Percentiles rank a stretch among this genome's conserved stretches.
phyloP scores from a whole-genome alignment of 2,797 vertebrate species.

The Centropyge bicolor region DNA sequence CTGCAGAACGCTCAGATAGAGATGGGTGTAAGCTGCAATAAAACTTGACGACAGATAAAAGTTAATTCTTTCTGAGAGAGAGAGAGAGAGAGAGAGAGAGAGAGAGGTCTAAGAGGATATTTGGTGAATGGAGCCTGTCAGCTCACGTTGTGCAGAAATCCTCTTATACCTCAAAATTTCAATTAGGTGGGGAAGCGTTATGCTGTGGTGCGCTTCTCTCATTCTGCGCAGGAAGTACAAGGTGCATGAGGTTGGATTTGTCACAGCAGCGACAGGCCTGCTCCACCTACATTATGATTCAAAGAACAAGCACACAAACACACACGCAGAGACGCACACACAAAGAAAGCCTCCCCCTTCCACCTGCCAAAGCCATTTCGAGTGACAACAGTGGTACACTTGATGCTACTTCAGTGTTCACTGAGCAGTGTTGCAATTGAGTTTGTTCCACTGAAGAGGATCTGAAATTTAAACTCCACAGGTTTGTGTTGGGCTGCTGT shows the following conservation, averaged over 20 bases:
- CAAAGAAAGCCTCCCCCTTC: slow-evolving; percentile 37
- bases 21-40: slow-evolving; percentile 69
- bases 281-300: slow-evolving; percentile 76
- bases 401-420: slow-evolving; percentile 81
- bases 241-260: slow-evolving; percentile 77
- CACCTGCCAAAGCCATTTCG: slow-evolving; percentile 73
- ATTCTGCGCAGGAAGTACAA: slow-evolving; percentile 72
- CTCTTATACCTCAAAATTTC: slow-evolving; percentile 87
- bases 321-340: slow-evolving; percentile 24
- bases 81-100: slow-evolving; percentile 44
- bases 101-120: slow-evolving; percentile 80
- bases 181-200: slow-evolving; percentile 82
- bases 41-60: slow-evolving; percentile 78
- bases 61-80: slow-evolving; percentile 67
- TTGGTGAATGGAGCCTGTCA: slow-evolving; percentile 84
- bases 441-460: slow-evolving; percentile 82
- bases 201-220: slow-evolving; percentile 59
- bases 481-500: slow-evolving; percentile 66
- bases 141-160: slow-evolving; percentile 82
- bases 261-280: slow-evolving; percentile 76
- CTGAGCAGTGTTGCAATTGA: slow-evolving; percentile 77
- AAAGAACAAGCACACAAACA: slow-evolving; percentile 50
- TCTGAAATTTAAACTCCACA: slow-evolving; percentile 72
- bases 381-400: slow-evolving; percentile 74
- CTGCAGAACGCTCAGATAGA: slow-evolving; percentile 64